Base-by-base conservation (phyloP, 2,888 invertebrate genomes). In the Drosophila anceps region DNA sequence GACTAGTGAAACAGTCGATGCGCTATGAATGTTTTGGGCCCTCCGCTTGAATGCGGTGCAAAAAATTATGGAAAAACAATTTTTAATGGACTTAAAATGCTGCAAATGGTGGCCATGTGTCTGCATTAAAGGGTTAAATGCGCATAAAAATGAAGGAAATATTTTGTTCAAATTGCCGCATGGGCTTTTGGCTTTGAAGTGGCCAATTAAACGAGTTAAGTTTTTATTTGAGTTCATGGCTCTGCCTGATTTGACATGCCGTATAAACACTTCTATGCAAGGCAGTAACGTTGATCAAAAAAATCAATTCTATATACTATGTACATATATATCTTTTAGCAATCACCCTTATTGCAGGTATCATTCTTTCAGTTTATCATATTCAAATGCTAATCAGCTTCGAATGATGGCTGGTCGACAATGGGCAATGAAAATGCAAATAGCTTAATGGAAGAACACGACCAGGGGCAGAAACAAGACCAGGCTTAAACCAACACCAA, bases 21-120 rank as follows among this genome's bases (percentile, higher is more conserved):
- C 69, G 69, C 77, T 79, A 74, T 75, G 65, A 73, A 74, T 74
- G 70, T 79, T 73, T 78, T 67, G 66, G 35, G 37, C 60, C 60
- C 50, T 31, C 54, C 63, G 64, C 81, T 82, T 66, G 41, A 80
- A 71, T 77, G 74, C 62, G 61, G 59, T 51, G 63, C 48, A 73
- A 76, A 85, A 89, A 88, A 86, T 87, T 88, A 90, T 86, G 81
- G 82, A 81, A 90, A 90, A 81, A 78, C 76, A 79, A 81, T 90
- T 90, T 85, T 88, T 82, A 90, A 86, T 78, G 86, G 81, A 78
- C 82, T 81, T 81, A 83, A 86, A 88, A 83, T 74, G 77, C 67
- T 65, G 71, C 51, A 76, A 78, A 72, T 81, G 60, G 62, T 54
- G 24, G 82, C 82, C 82, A 88, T 84, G 85, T 87, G 87, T 73